A percentile compares a stretch with the other conserved stretches of the same genome.
These are phyloP conservation scores for Lycocorax pyrrhopterus DNA, from an alignment of 2,113 vertebrate species.

Conservation along the genomic window DNA sequence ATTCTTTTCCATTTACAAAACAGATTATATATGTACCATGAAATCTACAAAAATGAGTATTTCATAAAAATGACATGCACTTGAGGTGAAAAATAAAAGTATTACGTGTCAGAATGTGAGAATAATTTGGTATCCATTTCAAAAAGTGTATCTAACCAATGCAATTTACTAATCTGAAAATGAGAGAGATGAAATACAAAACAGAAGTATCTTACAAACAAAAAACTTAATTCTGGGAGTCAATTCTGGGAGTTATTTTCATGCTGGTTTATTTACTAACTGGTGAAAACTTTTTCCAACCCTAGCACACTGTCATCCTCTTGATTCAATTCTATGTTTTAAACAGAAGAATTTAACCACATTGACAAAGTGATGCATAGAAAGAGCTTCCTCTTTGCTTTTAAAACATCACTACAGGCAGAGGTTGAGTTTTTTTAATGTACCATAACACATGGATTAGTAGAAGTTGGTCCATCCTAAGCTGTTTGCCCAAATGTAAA, in stretches of 20 bases:
- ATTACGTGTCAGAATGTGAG: not conserved
- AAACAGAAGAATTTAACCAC: not conserved
- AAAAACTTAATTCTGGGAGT: not conserved
- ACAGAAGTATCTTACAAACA: not conserved
- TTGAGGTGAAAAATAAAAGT: not conserved
- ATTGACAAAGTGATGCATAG: not conserved
- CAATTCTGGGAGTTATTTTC: not conserved
- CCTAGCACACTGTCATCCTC: not conserved
- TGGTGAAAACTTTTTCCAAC: not conserved
- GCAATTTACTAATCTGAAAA: not conserved
- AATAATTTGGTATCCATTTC: not conserved
- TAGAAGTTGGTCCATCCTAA: not conserved
- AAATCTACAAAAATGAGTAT: not conserved
- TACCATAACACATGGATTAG: not conserved
- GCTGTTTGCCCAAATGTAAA: not conserved
- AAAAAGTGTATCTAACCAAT: not conserved
- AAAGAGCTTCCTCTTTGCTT: not conserved
- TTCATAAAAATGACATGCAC: not conserved
- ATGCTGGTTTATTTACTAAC: not conserved
- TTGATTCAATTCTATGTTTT: not conserved
- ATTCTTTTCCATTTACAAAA: not conserved
- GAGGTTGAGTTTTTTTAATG: not conserved
- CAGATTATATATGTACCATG: not conserved
- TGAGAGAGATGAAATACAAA: not conserved
- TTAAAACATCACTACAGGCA: not conserved